A percentile compares a stretch with the other conserved stretches of the same genome.
Evolutionary conservation across 2,797 vertebrate genomes (phyloP).

Genomic region (Odontamblyopus lacepedii): DNA sequence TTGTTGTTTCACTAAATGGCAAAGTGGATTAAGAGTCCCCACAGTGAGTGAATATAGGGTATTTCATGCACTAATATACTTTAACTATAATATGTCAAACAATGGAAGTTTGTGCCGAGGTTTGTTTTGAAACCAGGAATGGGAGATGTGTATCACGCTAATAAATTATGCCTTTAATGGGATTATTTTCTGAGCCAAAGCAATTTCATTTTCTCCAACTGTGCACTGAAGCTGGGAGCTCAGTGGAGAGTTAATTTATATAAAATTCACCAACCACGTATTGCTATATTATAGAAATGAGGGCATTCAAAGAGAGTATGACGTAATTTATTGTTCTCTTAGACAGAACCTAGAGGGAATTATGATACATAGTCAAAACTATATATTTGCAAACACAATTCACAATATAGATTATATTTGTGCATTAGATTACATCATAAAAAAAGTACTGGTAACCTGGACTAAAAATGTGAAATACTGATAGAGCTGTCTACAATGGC

Average conservation of each 20-base stretch:
- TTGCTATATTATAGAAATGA: not conserved
- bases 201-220: constrained; percentile 23
- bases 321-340: not conserved
- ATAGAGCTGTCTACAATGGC: too few species aligned
- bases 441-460: too few species aligned
- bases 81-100: constrained; percentile 38
- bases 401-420: not conserved
- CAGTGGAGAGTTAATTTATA: constrained; percentile 10
- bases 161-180: constrained; percentile 30
- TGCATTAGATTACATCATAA: too few species aligned
- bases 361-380: not conserved
- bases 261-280: not conserved
- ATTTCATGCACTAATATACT: constrained; percentile 42
- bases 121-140: constrained; percentile 30
- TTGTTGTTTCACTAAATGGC: constrained; percentile 34
- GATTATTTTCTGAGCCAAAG: constrained; percentile 35
- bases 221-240: constrained; percentile 8
- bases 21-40: constrained; percentile 39
- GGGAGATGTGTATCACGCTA: constrained; percentile 34
- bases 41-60: constrained; percentile 30
- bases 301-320: not conserved
- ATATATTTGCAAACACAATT: not conserved
- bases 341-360: not conserved
- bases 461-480: too few species aligned
- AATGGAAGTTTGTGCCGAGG: constrained; percentile 29